A percentile compares a stretch with the other conserved stretches of the same genome.
These are phyloP conservation scores for Beris morrisii DNA, from an alignment of 2,888 invertebrate species.

Conservation along the genomic window DNA sequence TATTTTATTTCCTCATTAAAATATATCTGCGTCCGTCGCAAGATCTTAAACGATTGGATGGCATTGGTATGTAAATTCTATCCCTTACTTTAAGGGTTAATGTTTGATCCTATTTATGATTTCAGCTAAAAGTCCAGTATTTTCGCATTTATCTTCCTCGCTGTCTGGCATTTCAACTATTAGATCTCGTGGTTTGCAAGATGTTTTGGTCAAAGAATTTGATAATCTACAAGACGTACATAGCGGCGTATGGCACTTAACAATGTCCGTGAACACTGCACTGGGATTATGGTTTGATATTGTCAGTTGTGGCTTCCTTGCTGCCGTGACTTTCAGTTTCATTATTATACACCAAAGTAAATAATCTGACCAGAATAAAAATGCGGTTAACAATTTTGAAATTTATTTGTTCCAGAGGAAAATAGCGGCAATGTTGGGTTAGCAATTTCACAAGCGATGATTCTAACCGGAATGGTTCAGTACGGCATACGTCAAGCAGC, in stretches of 20 bases:
- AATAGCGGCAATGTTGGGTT: slow-evolving; percentile 72
- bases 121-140: slow-evolving; percentile 81
- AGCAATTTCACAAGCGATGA: slow-evolving; percentile 69
- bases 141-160: slow-evolving; percentile 86
- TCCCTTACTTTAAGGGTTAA: neutral
- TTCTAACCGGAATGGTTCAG: slow-evolving; percentile 71
- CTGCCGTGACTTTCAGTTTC: slow-evolving; percentile 65
- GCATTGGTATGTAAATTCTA: slow-evolving; percentile 61
- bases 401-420: slow-evolving; percentile 44
- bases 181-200: slow-evolving; percentile 73
- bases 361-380: slow-evolving; percentile 39
- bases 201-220: slow-evolving; percentile 73
- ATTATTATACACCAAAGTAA: slow-evolving; percentile 63
- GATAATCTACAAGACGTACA: slow-evolving; percentile 68
- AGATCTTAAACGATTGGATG: slow-evolving; percentile 73
- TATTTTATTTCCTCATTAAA: slow-evolving; percentile 66
- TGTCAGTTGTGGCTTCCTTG: slow-evolving; percentile 68
- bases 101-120: neutral
- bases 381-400: neutral
- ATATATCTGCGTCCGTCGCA: slow-evolving; percentile 75
- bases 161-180: slow-evolving; percentile 86
- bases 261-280: slow-evolving; percentile 57
- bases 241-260: slow-evolving; percentile 54
- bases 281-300: slow-evolving; percentile 77
- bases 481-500: slow-evolving; percentile 71